Conservation (phyloP, 2,888 invertebrate species). For the Sepioteuthis lessoniana region DNA sequence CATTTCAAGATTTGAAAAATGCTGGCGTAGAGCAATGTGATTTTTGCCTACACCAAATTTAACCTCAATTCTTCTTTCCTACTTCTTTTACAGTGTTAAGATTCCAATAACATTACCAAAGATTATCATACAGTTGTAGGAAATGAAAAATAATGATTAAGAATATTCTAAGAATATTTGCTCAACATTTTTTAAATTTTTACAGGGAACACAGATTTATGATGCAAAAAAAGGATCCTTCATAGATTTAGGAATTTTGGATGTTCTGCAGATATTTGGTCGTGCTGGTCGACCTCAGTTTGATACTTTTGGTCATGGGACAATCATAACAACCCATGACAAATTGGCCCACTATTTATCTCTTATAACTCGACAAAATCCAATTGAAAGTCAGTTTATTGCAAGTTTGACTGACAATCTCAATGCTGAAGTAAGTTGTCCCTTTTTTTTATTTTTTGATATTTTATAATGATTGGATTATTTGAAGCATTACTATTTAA, state of each 20-base stretch:
- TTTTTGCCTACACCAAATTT: too few species aligned
- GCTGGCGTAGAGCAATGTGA: too few species aligned
- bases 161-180: neutral
- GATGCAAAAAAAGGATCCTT: conserved; percentile 95
- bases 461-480: neutral
- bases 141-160: too few species aligned
- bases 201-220: conserved; percentile 95
- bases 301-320: conserved; percentile 91
- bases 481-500: too few species aligned
- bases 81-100: too few species aligned
- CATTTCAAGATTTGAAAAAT: too few species aligned
- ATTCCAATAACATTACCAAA: too few species aligned
- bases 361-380: conserved; percentile 94
- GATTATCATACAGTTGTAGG: too few species aligned
- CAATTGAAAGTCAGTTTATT: conserved; percentile 98
- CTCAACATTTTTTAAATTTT: neutral
- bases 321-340: conserved; percentile 93
- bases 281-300: conserved; percentile 98
- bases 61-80: too few species aligned
- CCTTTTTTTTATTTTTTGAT: neutral
- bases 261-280: conserved; percentile 93
- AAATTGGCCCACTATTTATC: conserved; percentile 95
- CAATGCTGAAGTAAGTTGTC: conserved; percentile 90
- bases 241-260: conserved; percentile 95
- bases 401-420: conserved; percentile 93